Evolutionary conservation across 2,888 invertebrate species (phyloP).

Genomic region (Protodeltote pygarga): DNA sequence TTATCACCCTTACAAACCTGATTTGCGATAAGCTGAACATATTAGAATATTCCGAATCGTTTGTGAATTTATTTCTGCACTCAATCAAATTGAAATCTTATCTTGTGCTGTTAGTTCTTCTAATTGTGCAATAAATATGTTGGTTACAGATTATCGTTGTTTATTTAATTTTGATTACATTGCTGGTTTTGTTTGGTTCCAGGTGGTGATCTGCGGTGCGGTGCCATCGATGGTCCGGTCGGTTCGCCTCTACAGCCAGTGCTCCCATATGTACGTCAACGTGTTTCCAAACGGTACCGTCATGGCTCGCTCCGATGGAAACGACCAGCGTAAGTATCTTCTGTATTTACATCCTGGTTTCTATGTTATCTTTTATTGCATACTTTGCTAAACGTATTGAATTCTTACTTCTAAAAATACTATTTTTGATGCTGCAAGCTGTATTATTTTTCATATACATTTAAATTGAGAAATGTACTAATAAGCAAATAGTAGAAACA

Average conservation of each 20-base stretch:
- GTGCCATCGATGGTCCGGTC: conserved; percentile 91
- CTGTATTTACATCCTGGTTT: conserved; percentile 39
- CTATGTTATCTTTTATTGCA: conserved; percentile 29
- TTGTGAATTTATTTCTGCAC: conserved; percentile 30
- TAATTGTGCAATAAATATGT: conserved; percentile 30
- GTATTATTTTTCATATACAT: too few species aligned
- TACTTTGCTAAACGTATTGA: conserved; percentile 28
- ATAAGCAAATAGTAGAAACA: conserved; percentile 15
- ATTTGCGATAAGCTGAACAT: conserved; percentile 41
- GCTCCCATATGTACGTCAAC: conserved; percentile 89
- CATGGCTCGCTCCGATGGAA: conserved; percentile 86
- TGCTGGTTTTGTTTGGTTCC: conserved; percentile 39
- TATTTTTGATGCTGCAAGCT: conserved; percentile 11
- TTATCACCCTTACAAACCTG: conserved; percentile 50
- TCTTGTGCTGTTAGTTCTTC: conserved; percentile 31
- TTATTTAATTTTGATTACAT: conserved; percentile 17
- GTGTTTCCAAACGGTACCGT: conserved; percentile 89
- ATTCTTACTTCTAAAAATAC: conserved; percentile 15
- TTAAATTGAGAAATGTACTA: background rate
- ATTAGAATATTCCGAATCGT: conserved; percentile 40
- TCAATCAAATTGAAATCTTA: conserved; percentile 38
- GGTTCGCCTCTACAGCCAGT: conserved; percentile 90
- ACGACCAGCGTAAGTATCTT: conserved; percentile 88
- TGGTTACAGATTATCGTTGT: conserved; percentile 8
- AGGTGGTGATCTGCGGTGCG: conserved; percentile 92